These are phyloP conservation scores for Chrysogorgia sp. DNA, from an alignment of 92 coral and sea anemone species.

Conservation along the genomic window DNA sequence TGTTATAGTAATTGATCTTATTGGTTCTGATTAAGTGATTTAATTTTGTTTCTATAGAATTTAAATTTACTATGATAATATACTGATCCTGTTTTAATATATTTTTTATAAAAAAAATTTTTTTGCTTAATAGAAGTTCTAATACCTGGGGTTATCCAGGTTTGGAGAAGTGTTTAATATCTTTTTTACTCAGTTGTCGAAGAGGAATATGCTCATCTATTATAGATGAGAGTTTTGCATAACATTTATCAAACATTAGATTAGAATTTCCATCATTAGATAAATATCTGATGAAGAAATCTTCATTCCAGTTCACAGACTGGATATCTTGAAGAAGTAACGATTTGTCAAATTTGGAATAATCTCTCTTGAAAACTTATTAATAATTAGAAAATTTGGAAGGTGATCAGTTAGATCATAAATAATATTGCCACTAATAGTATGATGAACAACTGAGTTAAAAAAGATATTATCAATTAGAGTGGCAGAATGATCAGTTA, in stretches of 20 bases:
- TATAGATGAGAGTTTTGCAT: slow-evolving; percentile 34
- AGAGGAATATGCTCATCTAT: slow-evolving; percentile 49
- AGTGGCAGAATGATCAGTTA: slow-evolving; percentile 39
- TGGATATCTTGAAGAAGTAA: slow-evolving; percentile 35
- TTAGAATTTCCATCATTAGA: slow-evolving; percentile 2
- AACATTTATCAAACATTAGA: slow-evolving; percentile 33
- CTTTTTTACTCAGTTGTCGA: slow-evolving; percentile 34
- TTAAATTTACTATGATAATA: slow-evolving; percentile 44
- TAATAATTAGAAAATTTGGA: slow-evolving; percentile 36
- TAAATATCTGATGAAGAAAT: too few species aligned
- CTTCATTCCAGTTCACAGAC: slow-evolving; percentile 23
- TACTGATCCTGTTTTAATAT: slow-evolving; percentile 35
- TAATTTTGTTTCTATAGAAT: slow-evolving; percentile 45
- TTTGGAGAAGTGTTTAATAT: slow-evolving; percentile 4
- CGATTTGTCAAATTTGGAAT: slow-evolving; percentile 26
- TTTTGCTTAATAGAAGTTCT: slow-evolving; percentile 32
- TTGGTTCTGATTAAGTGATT: slow-evolving; percentile 32
- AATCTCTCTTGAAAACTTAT: slow-evolving; percentile 41
- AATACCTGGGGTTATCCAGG: slow-evolving; percentile 43
- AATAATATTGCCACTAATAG: slow-evolving; percentile 38
- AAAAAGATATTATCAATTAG: slow-evolving; percentile 32
- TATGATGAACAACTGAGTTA: slow-evolving; percentile 20
- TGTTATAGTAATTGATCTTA: slow-evolving; percentile 42
- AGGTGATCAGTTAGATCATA: slow-evolving; percentile 42
- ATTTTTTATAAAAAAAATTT: slow-evolving; percentile 47